Evolutionary conservation across 2,113 vertebrate genomes (phyloP), one percentile per base, ranked within the genome.

Genomic region (Rhineura floridana): DNA sequence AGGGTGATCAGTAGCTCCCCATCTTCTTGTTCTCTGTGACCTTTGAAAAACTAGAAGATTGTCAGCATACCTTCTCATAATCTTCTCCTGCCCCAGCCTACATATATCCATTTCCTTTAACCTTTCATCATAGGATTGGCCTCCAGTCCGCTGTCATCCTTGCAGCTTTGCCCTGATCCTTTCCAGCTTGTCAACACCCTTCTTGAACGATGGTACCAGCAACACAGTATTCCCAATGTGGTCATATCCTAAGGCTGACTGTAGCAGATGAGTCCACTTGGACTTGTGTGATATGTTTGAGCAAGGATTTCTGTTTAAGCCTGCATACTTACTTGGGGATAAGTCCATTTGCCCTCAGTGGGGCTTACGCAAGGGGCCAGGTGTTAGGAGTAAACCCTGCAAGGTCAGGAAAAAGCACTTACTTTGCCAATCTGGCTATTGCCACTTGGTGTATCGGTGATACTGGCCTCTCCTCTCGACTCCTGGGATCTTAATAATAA

Each of bases 61-160:
- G 69, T 84, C 69, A 73, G 69, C 83, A 48, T 83, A 7, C 44
- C 44, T 83, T 48, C 81, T 67, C 62, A 33, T 83, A 17, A 67
- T 44, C 81, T 83, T 7, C 12, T 46, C 28, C 62, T 11, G 19
- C 39, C 23, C 1, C 39, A 48, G 81, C 44, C 63, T 33, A 28
- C 69, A 28, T 72, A 84, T 39, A 73, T 72, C 83, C 48, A 42
- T 84, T 84, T 48, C 48, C 36, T 73, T 84, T 55, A 55, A 72
- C 48, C 83, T 84, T 73, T 84, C 83, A 73, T 72, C 65, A 36
- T 55, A 55, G 69, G 83, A 84, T 84, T 84, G 52, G 67, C 69
- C n/a, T 73, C 23, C 36, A 42, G 50, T 39, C 83, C 69, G 21
- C 72, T 42, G 55, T 84, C 48, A 72, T 72, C 67, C 48, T 55